Evolutionary conservation across 2,888 invertebrate species (phyloP).

Genomic region (Apotomis betuletana): DNA sequence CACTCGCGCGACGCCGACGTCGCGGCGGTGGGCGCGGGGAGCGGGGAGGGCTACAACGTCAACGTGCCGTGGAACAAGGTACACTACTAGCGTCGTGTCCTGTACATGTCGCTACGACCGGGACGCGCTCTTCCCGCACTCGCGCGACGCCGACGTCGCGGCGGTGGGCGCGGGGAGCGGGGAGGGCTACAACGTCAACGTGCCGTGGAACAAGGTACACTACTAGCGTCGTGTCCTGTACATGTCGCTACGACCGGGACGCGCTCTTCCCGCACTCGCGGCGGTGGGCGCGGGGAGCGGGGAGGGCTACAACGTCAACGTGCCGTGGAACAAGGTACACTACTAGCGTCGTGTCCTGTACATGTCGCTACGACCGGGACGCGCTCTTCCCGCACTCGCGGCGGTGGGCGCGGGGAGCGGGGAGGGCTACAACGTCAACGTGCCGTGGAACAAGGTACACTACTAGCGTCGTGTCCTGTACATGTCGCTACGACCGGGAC

Average conservation of each 20-base stretch:
- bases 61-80: slow-evolving; percentile 97
- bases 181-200: slow-evolving; percentile 94
- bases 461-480: no score
- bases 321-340: slow-evolving; percentile 93
- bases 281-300: slow-evolving; percentile 87
- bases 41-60: slow-evolving; percentile 91
- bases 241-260: slow-evolving; percentile 90
- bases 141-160: slow-evolving; percentile 86
- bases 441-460: slow-evolving; percentile 93
- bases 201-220: slow-evolving; percentile 93
- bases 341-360: no score
- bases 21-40: slow-evolving; percentile 85
- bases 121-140: slow-evolving; percentile 93
- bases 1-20: slow-evolving; percentile 87
- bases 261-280: slow-evolving; percentile 92
- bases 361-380: slow-evolving; percentile 90
- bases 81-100: slow-evolving; percentile 41
- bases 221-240: no score
- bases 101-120: slow-evolving; percentile 88
- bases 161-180: slow-evolving; percentile 87
- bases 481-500: slow-evolving; percentile 90
- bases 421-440: slow-evolving; percentile 90
- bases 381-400: slow-evolving; percentile 91
- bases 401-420: slow-evolving; percentile 87
- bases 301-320: slow-evolving; percentile 93